Evolutionary conservation across 2,113 vertebrate genomes (phyloP).

Genomic region (Charina bottae): DNA sequence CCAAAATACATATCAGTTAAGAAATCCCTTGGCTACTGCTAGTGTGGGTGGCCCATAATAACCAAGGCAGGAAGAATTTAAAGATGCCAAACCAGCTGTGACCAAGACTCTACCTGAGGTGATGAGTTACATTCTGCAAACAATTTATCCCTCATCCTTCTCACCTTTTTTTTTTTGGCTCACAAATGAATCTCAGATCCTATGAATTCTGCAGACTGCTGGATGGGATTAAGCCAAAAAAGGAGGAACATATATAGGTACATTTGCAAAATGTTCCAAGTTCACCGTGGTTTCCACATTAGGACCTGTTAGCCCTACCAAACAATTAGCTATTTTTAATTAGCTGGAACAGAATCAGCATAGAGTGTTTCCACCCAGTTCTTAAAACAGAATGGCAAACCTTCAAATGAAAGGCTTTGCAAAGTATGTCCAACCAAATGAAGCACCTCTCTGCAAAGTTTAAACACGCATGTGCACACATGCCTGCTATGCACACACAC

Average conservation of each 20-base stretch:
- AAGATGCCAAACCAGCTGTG: constrained; percentile 8
- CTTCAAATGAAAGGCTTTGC: too few species aligned
- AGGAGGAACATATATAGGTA: background rate
- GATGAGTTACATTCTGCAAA: background rate
- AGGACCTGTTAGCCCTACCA: background rate
- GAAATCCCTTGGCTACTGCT: background rate
- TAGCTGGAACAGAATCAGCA: background rate
- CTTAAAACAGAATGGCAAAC: too few species aligned
- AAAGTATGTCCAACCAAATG: too few species aligned
- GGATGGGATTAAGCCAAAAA: background rate
- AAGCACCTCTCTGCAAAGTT: too few species aligned
- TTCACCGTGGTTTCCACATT: background rate
- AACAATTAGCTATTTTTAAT: background rate
- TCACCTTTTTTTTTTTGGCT: background rate
- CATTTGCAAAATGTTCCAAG: background rate
- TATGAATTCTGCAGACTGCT: background rate
- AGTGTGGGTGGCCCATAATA: fast-evolving
- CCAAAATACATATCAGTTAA: fast-evolving
- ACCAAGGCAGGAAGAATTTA: background rate
- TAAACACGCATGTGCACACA: too few species aligned
- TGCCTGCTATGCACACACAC: too few species aligned
- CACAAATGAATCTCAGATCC: background rate
- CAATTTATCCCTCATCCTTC: background rate
- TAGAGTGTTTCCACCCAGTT: background rate
- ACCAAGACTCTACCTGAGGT: background rate